Percentiles rank a stretch among this genome's conserved stretches.
phyloP scores from a whole-genome alignment of 1,140 invertebrate genomes.

The Drosophila parabipectinata region DNA sequence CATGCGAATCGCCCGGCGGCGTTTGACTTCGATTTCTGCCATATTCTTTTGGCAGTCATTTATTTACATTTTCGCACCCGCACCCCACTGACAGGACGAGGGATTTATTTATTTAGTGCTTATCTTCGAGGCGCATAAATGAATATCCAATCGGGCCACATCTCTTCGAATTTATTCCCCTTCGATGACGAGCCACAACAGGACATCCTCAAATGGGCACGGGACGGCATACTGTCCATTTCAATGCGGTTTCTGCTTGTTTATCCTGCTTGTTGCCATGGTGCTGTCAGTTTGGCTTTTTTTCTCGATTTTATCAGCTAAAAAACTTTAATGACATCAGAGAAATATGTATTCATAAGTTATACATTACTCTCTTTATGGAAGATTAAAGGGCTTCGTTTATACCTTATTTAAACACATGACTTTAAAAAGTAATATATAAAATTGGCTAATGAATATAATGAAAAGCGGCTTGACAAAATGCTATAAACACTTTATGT shows the following conservation, averaged over 20 bases:
- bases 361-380: not conserved
- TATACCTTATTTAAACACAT: not conserved
- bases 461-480: too few relatives aligned
- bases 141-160: conserved; percentile 69
- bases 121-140: conserved; percentile 79
- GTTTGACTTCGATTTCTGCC: conserved; percentile 49
- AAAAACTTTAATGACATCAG: not conserved
- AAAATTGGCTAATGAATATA: too few relatives aligned
- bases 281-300: conserved; percentile 6
- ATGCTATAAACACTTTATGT: too few relatives aligned
- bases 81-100: conserved; percentile 5
- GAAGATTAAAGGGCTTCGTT: too few relatives aligned
- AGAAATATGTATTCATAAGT: not conserved
- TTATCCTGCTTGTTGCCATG: conserved; percentile 40
- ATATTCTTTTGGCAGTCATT: conserved; percentile 71
- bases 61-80: conserved; percentile 72
- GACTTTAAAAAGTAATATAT: not conserved
- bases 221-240: conserved; percentile 41
- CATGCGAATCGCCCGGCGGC: conserved; percentile 53
- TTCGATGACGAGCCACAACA: conserved; percentile 49
- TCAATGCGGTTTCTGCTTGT: conserved; percentile 62
- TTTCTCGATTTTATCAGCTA: conserved; percentile 1
- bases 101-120: conserved; percentile 79
- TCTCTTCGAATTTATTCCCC: conserved; percentile 66
- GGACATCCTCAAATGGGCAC: conserved; percentile 16